Evolutionary conservation across 2,113 vertebrate genomes (phyloP).

Genomic region (Mesembrinibis cayennensis): DNA sequence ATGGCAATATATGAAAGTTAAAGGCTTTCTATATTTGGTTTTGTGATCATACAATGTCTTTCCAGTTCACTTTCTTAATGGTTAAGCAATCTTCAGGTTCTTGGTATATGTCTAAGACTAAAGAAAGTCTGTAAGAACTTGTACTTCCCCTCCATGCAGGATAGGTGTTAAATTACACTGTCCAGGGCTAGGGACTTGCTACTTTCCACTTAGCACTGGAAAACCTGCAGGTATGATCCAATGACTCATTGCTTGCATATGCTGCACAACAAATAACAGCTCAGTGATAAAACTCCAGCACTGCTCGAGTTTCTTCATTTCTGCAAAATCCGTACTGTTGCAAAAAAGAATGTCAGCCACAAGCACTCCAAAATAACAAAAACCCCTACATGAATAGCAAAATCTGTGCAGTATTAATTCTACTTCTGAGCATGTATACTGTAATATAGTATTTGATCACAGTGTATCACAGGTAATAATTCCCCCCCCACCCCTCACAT

Average conservation of each 20-base stretch:
- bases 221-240: neutral
- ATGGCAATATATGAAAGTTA: neutral
- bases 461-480: neutral
- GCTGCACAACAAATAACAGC: neutral
- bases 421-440: neutral
- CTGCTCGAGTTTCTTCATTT: neutral
- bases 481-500: too few relatives aligned
- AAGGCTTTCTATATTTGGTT: neutral
- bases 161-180: neutral
- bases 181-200: neutral
- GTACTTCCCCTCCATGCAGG: neutral
- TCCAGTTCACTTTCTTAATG: neutral
- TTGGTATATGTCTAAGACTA: neutral
- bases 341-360: neutral
- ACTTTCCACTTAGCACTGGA: neutral
- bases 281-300: neutral
- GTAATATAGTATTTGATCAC: neutral
- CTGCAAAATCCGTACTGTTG: neutral
- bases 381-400: neutral
- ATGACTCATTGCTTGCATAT: neutral
- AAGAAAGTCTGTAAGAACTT: neutral
- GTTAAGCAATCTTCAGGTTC: neutral
- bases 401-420: neutral
- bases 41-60: neutral
- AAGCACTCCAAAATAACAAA: neutral